Evolutionary conservation across 2,888 invertebrate genomes (phyloP).

Genomic region (Crocallis elinguaria): DNA sequence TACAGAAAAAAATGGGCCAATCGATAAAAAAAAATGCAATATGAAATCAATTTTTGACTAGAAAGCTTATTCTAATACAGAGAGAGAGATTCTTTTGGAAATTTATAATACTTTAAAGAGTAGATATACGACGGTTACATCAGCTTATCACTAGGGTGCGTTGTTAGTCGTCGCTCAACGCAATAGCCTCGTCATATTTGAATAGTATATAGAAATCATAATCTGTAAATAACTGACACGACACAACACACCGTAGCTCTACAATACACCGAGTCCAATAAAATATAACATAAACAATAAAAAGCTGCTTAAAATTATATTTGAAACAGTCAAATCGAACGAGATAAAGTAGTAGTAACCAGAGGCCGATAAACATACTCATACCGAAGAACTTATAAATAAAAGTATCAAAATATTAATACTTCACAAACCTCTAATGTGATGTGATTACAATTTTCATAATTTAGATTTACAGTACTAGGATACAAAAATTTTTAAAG

Average conservation of each 20-base stretch:
- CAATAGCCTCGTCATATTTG: slow-evolving; percentile 74
- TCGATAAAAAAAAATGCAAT: slow-evolving; percentile 57
- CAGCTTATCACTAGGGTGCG: slow-evolving; percentile 64
- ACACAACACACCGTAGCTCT: slow-evolving; percentile 29
- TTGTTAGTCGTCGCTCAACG: slow-evolving; percentile 60
- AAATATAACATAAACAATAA: slow-evolving; percentile 40
- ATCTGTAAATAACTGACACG: slow-evolving; percentile 22
- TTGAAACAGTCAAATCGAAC: slow-evolving; percentile 54
- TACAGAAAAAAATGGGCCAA: slow-evolving; percentile 25
- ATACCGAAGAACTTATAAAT: slow-evolving; percentile 16
- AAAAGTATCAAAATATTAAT: slow-evolving; percentile 16
- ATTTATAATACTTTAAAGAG: slow-evolving; percentile 77
- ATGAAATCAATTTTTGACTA: slow-evolving; percentile 81
- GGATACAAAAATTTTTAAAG: slow-evolving; percentile 74
- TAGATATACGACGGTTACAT: slow-evolving; percentile 59
- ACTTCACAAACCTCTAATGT: slow-evolving; percentile 42
- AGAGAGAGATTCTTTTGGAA: slow-evolving; percentile 81
- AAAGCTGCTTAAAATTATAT: slow-evolving; percentile 59
- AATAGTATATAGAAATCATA: slow-evolving; percentile 50
- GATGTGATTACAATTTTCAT: slow-evolving; percentile 41
- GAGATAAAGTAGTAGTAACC: slow-evolving; percentile 34
- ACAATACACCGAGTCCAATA: slow-evolving; percentile 22
- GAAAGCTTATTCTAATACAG: slow-evolving; percentile 82
- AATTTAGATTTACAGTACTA: slow-evolving; percentile 68
- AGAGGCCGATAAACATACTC: slow-evolving; percentile 10